Conservation (phyloP, 1,140 invertebrate genomes). For the Triops longicaudatus region DNA sequence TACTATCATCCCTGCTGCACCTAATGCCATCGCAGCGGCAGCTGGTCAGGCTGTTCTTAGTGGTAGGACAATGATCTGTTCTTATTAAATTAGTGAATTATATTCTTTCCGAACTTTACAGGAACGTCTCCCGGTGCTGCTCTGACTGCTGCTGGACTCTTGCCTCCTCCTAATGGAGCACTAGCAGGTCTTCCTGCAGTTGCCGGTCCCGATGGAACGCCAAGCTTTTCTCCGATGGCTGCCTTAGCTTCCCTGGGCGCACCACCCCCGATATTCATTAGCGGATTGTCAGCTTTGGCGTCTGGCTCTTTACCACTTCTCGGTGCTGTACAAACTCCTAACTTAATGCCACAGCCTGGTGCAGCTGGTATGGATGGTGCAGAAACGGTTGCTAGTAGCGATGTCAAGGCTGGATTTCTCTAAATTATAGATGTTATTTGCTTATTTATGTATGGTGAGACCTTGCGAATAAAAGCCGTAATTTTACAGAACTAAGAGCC, state of each 20-base stretch:
- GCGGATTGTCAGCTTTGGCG: conserved; percentile 1
- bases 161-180: neutral
- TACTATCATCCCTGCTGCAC: neutral
- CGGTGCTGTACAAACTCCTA: neutral
- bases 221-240: neutral
- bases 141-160: neutral
- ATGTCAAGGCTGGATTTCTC: neutral
- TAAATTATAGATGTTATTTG: neutral
- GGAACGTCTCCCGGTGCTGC: neutral
- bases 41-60: neutral
- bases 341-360: neutral
- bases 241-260: neutral
- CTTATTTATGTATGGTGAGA: neutral
- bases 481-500: neutral
- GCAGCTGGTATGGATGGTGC: neutral
- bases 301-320: neutral
- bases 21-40: neutral
- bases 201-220: neutral
- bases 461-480: neutral
- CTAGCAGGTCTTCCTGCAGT: neutral
- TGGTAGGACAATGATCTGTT: neutral
- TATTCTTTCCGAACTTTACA: neutral
- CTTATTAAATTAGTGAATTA: neutral
- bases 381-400: neutral
- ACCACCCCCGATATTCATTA: neutral